Evolutionary conservation across 2,888 invertebrate species (phyloP).

Genomic region (Hirtodrosophila duncani): DNA sequence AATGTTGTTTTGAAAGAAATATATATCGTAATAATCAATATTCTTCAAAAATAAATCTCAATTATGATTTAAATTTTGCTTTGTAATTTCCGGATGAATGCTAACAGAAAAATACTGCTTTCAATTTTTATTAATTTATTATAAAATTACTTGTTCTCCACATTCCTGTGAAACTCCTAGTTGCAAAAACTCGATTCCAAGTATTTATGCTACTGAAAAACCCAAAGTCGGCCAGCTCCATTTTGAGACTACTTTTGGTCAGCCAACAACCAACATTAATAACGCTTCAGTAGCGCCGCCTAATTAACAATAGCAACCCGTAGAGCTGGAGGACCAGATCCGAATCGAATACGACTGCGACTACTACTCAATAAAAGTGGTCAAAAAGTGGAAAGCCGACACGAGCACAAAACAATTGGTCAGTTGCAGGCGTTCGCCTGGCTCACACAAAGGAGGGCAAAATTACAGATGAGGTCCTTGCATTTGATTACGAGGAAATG

Average conservation of each 20-base stretch:
- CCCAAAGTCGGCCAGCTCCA: too few relatives aligned
- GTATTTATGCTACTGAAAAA: constrained; percentile 2
- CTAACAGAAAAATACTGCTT: constrained; percentile 16
- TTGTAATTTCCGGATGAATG: too few relatives aligned
- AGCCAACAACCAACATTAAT: constrained; percentile 52
- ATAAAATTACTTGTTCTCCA: background rate
- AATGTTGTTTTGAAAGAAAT: too few relatives aligned
- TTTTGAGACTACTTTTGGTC: too few relatives aligned
- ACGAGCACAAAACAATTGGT: constrained; percentile 59
- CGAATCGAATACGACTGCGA: too few relatives aligned
- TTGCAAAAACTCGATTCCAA: constrained; percentile 9
- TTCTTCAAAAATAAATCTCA: too few relatives aligned
- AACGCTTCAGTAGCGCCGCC: constrained; percentile 54
- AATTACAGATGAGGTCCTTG: constrained; percentile 63
- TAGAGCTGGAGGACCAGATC: background rate
- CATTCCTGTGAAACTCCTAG: background rate
- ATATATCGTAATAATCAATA: too few relatives aligned
- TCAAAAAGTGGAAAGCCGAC: constrained; percentile 18
- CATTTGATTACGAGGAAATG: constrained; percentile 10
- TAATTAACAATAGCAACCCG: constrained; percentile 17
- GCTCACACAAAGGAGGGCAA: constrained; percentile 47
- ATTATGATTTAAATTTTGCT: too few relatives aligned
- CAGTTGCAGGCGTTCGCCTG: constrained; percentile 2
- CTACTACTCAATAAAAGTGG: too few relatives aligned
- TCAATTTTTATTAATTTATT: too few relatives aligned